phyloP scores from a whole-genome alignment of 1,140 invertebrate species.

The Brachionus manjavacas region DNA sequence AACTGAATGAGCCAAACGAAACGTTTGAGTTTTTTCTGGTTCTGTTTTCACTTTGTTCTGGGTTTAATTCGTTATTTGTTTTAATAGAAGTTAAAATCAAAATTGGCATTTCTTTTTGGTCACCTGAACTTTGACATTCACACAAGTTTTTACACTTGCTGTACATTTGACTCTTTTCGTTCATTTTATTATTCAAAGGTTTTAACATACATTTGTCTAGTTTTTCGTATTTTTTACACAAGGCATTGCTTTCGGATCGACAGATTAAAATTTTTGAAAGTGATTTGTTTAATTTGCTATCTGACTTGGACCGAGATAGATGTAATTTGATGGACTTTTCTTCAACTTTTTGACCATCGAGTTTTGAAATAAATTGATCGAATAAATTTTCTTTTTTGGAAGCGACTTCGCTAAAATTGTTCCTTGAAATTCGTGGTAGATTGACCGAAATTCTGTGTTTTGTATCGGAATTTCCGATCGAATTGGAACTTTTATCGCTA shows the following conservation, averaged over 20 bases:
- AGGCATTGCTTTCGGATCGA: background rate
- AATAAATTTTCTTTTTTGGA: background rate
- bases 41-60: background rate
- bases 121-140: background rate
- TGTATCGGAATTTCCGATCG: background rate
- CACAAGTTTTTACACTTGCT: background rate
- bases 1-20: background rate
- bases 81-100: background rate
- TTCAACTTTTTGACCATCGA: background rate
- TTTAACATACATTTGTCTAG: background rate
- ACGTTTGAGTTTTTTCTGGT: background rate
- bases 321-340: background rate
- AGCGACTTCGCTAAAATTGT: background rate
- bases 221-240: background rate
- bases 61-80: background rate
- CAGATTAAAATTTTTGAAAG: background rate
- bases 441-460: background rate
- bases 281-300: background rate
- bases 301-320: background rate
- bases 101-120: background rate
- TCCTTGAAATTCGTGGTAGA: background rate
- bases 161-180: background rate
- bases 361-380: background rate
- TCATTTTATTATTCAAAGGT: background rate
- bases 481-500: background rate